Evolutionary conservation across 2,888 invertebrate genomes (phyloP), one percentile per base, ranked within the genome.

Genomic region (Adelphocoris suturalis): DNA sequence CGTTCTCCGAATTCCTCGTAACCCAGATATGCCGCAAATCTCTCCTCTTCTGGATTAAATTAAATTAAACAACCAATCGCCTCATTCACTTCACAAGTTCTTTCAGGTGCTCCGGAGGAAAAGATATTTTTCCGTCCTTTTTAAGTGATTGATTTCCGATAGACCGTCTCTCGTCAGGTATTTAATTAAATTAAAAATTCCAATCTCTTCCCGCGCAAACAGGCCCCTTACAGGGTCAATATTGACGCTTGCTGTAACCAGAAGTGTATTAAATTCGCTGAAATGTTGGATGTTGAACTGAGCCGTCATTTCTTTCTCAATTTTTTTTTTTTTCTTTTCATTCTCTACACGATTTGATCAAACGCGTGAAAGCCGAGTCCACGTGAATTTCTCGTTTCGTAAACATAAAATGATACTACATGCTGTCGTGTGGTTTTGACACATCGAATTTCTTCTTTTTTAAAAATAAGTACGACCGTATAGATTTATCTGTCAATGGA

Each of bases 141-240:
- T 85, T 27, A 85, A 85, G 85, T 61, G 85, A 85, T 85, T 85
- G 85, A 85, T 85, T 85, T 85, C 28, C 85, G 55, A 85, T 85
- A 82, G 52, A 82, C 52, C 23, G 52, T 48, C 48, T 82, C 82
- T 82, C 52, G 19, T 82, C 82, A 82, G 82, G 85, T 85, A 85
- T 85, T 85, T 85, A 57, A 85, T 85, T 85, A 57, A 61, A 85
- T 85, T 85, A 61, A 85, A 85, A 85, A 85, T 85, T 85, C 85
- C 85, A 55, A 85, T 55, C 85, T 57, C 82, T 82, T 52, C 57
- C 61, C 28, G 27, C 85, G 37, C 61, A 28, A 85, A 46, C 37
- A 78, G 78, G 14, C 28, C 28, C 16, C 46, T 46, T 27, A 23
- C 11, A 23, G 46, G 14, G 78, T 78, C 78, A 78, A 78, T 78